A percentile compares a stretch with the other conserved stretches of the same genome.
Evolutionary conservation across 1,140 invertebrate species (phyloP).

Genomic region (Pseudomyrmex dendroicus): DNA sequence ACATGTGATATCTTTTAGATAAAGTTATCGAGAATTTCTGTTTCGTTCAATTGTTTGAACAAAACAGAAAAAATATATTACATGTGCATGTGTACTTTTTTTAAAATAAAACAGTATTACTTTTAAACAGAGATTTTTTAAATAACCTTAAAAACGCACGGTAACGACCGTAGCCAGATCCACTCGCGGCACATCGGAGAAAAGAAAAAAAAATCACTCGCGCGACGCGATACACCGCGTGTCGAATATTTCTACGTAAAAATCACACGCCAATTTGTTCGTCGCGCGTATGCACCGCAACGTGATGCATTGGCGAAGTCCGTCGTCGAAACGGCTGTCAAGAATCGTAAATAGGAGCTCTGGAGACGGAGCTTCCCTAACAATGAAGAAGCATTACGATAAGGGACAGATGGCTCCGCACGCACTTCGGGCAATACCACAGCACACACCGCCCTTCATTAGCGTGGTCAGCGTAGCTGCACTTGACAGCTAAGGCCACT

Average conservation of each 20-base stretch:
- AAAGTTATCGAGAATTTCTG: too few species aligned
- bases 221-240: too few species aligned
- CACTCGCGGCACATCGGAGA: not conserved
- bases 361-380: constrained; percentile 31
- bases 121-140: not conserved
- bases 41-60: not conserved
- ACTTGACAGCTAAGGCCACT: constrained; percentile 80
- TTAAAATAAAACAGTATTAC: not conserved
- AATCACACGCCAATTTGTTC: not conserved
- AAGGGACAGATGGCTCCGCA: constrained; percentile 67
- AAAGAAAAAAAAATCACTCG: not conserved
- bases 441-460: constrained; percentile 72
- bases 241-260: not conserved
- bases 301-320: not conserved
- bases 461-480: constrained; percentile 69
- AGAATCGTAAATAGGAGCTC: constrained; percentile 47
- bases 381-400: constrained; percentile 64
- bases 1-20: too few species aligned
- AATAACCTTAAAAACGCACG: constrained; percentile 42
- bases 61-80: not conserved
- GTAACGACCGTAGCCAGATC: not conserved
- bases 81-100: not conserved
- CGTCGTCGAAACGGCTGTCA: not conserved
- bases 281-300: not conserved
- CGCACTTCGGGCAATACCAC: constrained; percentile 62